Conservation (phyloP, 2,888 invertebrate species). For the Heliconius erato region DNA sequence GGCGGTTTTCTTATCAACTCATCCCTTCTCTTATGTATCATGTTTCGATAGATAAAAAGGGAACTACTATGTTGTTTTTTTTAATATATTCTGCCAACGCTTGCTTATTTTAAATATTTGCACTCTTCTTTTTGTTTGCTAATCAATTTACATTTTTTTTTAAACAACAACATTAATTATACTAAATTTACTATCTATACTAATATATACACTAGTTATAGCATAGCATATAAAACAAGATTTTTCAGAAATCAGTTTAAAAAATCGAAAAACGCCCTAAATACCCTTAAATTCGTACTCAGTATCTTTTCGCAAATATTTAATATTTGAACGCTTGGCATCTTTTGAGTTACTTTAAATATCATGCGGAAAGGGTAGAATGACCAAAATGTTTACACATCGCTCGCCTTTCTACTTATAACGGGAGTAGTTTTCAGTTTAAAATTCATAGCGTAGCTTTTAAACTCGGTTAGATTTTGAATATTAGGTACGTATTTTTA, state of each 20-base stretch:
- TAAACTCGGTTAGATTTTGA: slow-evolving; percentile 75
- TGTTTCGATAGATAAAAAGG: slow-evolving; percentile 40
- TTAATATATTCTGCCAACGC: background rate
- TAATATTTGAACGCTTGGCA: slow-evolving; percentile 16
- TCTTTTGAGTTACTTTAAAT: slow-evolving; percentile 40
- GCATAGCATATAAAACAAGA: too few relatives aligned
- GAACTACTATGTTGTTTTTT: slow-evolving; percentile 14
- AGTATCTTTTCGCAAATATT: background rate
- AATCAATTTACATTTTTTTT: background rate
- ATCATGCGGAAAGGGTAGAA: slow-evolving; percentile 40
- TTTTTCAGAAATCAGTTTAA: background rate
- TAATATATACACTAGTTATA: too few relatives aligned
- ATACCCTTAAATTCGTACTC: background rate
- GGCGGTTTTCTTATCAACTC: slow-evolving; percentile 74
- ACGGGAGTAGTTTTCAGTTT: slow-evolving; percentile 78
- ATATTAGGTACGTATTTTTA: slow-evolving; percentile 65
- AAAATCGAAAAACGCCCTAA: background rate
- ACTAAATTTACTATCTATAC: background rate
- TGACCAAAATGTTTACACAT: slow-evolving; percentile 67
- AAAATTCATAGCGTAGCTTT: slow-evolving; percentile 79
- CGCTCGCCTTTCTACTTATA: slow-evolving; percentile 74
- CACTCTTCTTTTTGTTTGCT: background rate
- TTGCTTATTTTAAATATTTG: background rate
- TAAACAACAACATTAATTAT: background rate
- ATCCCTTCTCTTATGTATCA: slow-evolving; percentile 51